Percentiles rank a stretch among this genome's conserved stretches.
phyloP scores from a whole-genome alignment of 2,888 invertebrate genomes.

The Drosophila ustulata region DNA sequence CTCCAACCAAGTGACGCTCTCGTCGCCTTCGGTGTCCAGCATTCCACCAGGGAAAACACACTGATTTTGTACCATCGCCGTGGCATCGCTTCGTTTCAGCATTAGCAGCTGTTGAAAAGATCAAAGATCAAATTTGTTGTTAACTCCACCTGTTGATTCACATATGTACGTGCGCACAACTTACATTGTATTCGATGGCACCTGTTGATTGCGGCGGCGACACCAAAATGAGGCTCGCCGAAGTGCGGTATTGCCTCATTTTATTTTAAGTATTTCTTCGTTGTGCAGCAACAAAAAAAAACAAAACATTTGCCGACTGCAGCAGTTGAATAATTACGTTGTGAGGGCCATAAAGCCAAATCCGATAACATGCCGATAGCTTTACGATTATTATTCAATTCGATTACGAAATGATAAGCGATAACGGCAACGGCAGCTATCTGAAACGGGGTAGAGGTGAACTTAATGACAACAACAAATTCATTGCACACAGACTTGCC shows the following conservation, averaged over 20 bases:
- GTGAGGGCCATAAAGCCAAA: neutral
- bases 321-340: slow-evolving; percentile 6
- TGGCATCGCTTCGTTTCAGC: slow-evolving; percentile 89
- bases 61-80: slow-evolving; percentile 90
- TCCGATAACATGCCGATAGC: slow-evolving; percentile 33
- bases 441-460: slow-evolving; percentile 6
- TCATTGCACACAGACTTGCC: slow-evolving; percentile 18
- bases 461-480: slow-evolving; percentile 14
- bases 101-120: slow-evolving; percentile 75
- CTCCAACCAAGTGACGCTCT: slow-evolving; percentile 89
- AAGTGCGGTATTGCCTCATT: slow-evolving; percentile 86
- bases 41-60: slow-evolving; percentile 95
- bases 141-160: neutral
- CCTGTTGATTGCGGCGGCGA: slow-evolving; percentile 66
- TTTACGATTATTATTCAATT: slow-evolving; percentile 13
- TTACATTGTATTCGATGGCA: slow-evolving; percentile 65
- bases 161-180: neutral
- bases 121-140: neutral
- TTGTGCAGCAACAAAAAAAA: neutral
- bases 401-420: slow-evolving; percentile 34
- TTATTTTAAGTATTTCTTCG: slow-evolving; percentile 2
- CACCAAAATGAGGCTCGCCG: slow-evolving; percentile 88
- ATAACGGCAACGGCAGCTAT: slow-evolving; percentile 8
- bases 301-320: neutral
- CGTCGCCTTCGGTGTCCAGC: slow-evolving; percentile 88